phyloP scores from a whole-genome alignment of 2,888 invertebrate species.

The Drosophila paracracens region DNA sequence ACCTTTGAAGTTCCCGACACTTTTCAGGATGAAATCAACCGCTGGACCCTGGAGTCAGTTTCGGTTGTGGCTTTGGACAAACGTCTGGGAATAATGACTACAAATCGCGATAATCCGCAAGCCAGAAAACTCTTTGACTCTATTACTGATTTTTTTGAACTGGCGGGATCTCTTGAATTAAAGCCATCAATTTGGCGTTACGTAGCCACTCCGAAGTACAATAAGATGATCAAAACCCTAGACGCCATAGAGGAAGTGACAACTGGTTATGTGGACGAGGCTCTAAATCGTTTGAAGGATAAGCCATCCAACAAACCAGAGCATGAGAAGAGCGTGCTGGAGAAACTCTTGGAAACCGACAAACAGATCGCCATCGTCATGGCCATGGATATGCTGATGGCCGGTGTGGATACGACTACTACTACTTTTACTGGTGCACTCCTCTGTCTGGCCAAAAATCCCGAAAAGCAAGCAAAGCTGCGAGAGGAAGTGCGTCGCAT shows the following conservation, averaged over 20 bases:
- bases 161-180: constrained; percentile 45
- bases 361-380: constrained; percentile 88
- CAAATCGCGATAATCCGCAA: constrained; percentile 54
- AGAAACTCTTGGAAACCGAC: constrained; percentile 88
- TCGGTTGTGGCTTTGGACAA: constrained; percentile 84
- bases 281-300: constrained; percentile 73
- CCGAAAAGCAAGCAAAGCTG: constrained; percentile 88
- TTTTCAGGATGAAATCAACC: constrained; percentile 86
- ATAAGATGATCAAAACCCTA: constrained; percentile 55
- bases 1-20: constrained; percentile 84
- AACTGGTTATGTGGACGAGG: constrained; percentile 81
- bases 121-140: constrained; percentile 59
- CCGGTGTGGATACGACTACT: constrained; percentile 88
- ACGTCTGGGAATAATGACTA: constrained; percentile 72
- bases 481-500: constrained; percentile 86
- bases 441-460: constrained; percentile 87
- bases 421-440: constrained; percentile 62
- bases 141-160: constrained; percentile 42
- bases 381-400: constrained; percentile 90
- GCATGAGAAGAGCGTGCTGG: constrained; percentile 87
- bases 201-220: constrained; percentile 49
- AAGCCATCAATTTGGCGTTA: constrained; percentile 57
- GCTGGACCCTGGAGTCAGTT: constrained; percentile 87
- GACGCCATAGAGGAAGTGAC: constrained; percentile 75
- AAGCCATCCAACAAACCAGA: constrained; percentile 44